Base-by-base conservation (phyloP, 2,113 vertebrate species). In the Eleginops maclovinus region DNA sequence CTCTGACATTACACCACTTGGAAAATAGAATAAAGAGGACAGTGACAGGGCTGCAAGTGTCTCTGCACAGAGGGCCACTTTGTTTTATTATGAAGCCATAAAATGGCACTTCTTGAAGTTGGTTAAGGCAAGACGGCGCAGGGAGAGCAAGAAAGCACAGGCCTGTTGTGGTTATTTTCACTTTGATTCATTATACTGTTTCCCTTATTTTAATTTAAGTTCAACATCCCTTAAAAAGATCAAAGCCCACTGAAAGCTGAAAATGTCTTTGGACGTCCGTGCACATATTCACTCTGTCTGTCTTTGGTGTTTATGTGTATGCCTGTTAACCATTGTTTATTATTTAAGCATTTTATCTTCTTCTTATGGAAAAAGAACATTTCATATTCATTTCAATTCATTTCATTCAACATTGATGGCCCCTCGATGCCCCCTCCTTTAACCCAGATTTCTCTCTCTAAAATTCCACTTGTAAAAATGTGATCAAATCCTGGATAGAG, bases 171-270 rank as follows among this genome's bases (percentile, higher is more conserved):
- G 66, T 83, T 88, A 72, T 85, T 87, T 80, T 79, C 56, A 67
- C 81, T 76, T 83, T 64, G 90, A 92, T 94, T 85, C 86, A 92
- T 92, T 89, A 53, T 67, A 77, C 46, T 62, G 72, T 82, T 88
- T 80, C 55, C 65, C 78, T 69, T 53, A 75, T 90, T 14, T 49
- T 90, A 89, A 93, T 93, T 89, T 89, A 91, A 83, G 71, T 86
- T 91, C 84, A 88, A 87, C 78, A 73, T 71, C 79, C 72, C 17
- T 75, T 83, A 65, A 73, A 75, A 51, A 84, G 49, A 80, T 71
- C 88, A 31, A n/a, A n/a, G n/a, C 76, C 40, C 26, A 21, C 24
- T 65, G 65, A 64, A 70, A 53, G 43, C 22, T 67, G 5, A 82
- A 78, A 53, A 53, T 64, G 60, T 40, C 58, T 77, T 83, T 73